Percentiles rank a stretch among this genome's conserved stretches.
Conservation (phyloP, 1,140 invertebrate species). For the Spodoptera frugiperda region DNA sequence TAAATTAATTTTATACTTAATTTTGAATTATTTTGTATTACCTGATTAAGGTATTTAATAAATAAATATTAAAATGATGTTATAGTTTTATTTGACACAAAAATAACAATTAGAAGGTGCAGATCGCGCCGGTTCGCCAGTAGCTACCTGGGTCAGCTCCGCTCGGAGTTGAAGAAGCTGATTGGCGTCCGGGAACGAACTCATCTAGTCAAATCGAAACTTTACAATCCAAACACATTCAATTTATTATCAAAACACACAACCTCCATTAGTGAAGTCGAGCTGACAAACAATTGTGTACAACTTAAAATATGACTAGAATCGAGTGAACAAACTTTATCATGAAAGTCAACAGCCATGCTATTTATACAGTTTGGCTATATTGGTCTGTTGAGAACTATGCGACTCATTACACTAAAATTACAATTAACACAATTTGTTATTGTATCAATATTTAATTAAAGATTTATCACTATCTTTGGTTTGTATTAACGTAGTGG, state of each 20-base stretch:
- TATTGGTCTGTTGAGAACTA: not conserved
- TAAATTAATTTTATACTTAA: slow-evolving; percentile 61
- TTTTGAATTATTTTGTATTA: slow-evolving; percentile 50
- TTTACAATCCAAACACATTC: not conserved
- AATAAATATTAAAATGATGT: slow-evolving; percentile 52
- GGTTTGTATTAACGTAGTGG: no score
- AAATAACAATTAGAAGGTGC: not conserved
- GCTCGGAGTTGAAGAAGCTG: slow-evolving; percentile 1
- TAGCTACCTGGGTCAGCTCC: not conserved
- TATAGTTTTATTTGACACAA: slow-evolving; percentile 10
- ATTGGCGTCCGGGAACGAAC: not conserved
- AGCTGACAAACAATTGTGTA: not conserved
- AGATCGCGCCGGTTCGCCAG: not conserved
- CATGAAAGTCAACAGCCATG: no score
- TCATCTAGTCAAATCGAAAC: slow-evolving; percentile 3
- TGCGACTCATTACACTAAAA: not conserved
- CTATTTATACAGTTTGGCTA: no score
- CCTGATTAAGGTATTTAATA: slow-evolving; percentile 57
- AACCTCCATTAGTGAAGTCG: no score
- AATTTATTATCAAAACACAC: no score
- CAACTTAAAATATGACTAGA: slow-evolving; percentile 15
- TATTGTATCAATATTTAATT: no score
- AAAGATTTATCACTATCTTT: no score
- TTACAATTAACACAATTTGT: no score
- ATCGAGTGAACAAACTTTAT: slow-evolving; percentile 10